A percentile compares a stretch with the other conserved stretches of the same genome.
phyloP scores from a whole-genome alignment of 1,140 invertebrate species.

The Drosophila ambigua region DNA sequence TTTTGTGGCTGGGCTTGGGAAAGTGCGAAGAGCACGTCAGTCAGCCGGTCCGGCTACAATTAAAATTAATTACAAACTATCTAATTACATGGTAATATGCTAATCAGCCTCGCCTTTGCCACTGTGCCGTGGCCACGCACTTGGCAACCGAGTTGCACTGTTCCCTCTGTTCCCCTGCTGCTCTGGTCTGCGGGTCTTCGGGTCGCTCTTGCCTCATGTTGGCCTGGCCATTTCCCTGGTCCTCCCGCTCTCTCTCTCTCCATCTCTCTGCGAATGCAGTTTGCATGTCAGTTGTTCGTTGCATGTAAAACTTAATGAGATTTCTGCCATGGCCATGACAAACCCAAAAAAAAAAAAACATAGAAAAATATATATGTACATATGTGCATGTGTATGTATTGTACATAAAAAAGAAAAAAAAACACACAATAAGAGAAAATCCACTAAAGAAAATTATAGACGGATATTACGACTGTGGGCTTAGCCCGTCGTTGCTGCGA shows the following conservation, averaged over 20 bases:
- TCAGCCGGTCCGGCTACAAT: constrained; percentile 40
- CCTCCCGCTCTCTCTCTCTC: not conserved
- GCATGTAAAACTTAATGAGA: constrained; percentile 63
- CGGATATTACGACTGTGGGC: too few species aligned
- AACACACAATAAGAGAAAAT: not conserved
- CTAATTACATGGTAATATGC: constrained; percentile 74
- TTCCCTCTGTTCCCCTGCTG: not conserved
- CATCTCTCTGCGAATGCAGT: constrained; percentile 33
- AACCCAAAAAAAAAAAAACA: constrained; percentile 34
- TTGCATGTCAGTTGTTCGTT: constrained; percentile 55
- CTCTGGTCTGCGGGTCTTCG: not conserved
- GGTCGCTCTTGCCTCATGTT: not conserved
- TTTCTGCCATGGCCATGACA: constrained; percentile 58
- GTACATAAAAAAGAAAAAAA: not conserved
- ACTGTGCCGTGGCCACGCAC: constrained; percentile 55
- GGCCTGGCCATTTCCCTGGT: not conserved
- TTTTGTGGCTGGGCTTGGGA: constrained; percentile 2
- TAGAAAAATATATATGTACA: not conserved
- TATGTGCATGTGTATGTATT: too few species aligned
- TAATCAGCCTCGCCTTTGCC: constrained; percentile 60
- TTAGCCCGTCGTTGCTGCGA: too few species aligned
- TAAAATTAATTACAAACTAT: constrained; percentile 75
- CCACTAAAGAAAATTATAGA: not conserved
- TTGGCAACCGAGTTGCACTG: constrained; percentile 39
- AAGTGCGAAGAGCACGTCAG: too few species aligned